Evolutionary conservation across 1,140 invertebrate species (phyloP), one percentile per base, ranked within the genome.

Genomic region (Caerostris extrusa): DNA sequence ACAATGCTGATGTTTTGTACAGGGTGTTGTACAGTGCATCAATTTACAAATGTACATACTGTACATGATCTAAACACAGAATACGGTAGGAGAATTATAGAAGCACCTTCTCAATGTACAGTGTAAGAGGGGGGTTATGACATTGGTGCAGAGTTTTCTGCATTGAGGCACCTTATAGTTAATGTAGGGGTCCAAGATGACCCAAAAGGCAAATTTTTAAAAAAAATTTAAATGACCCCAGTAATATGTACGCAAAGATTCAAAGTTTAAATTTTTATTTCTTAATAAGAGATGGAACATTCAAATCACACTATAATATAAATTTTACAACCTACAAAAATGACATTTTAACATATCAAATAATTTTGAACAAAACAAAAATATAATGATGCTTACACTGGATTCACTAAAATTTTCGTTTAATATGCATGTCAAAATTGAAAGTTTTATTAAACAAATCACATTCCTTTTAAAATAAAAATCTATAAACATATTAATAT

Each of bases 21-120:
- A 90, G 19, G 34, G 92, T 88, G 92, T 89, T 81, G 82, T 85
- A 88, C 86, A 89, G 85, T 93, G 92, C 92, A 93, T 89, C 92
- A 89, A 93, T 94, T 94, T 94, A 94, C 93, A 94, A 94, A 94
- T 94, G 93, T 94, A 94, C 93, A 94, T 89, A 87, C 92, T 93
- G 92, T 93, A 93, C 92, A 93, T 60, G 77, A 88, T 85, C 92
- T 93, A 93, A 88, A 93, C 83, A 86, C 57, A 93, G 67, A 34
- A 34, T 81, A 88, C 64, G 64, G 53, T 81, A 86, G 67, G 86
- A 93, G 69, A 81, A 53, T 87, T 77, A 77, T 67, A 50, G 60
- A 89, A 93, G 88, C 93, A 90, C 93, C 88, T 94, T 90, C 56
- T 94, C 93, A 94, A 90, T 94, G 93, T 94, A 94, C 93, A 94